Base-by-base conservation (phyloP, 2,797 vertebrate species). In the Bucorvus abyssinicus region DNA sequence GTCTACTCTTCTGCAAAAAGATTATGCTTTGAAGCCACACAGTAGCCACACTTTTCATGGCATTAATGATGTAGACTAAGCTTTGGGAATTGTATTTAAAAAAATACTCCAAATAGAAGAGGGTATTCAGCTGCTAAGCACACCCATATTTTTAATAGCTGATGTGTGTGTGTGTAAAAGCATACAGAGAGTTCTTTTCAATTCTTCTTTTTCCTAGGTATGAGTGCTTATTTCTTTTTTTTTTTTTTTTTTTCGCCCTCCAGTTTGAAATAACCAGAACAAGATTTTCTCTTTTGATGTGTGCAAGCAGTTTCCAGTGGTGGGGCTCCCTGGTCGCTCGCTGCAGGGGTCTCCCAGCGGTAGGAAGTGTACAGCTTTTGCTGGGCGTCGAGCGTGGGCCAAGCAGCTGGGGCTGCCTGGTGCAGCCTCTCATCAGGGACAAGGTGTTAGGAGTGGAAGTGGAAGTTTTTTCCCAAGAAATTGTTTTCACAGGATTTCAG, bases 1-100 rank as follows among this genome's bases (percentile, higher is more conserved):
- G 73, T 90, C 94, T 94, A 70, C 90, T 96, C 49, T 87, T 92
- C 91, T 91, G 90, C 91, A 90, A 76, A 95, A 94, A 92, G 85
- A 92, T 95, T 78, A 80, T 24, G 63, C 91, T 97, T 95, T 93
- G 96, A 95, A 91, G 94, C 59, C 75, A 77, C 74, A 61, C 77
- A 68, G 90, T 88, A 89, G 56, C 88, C 86, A 90, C 45, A 42
- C 86, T 94, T 95, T 76, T 92, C 75, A 83, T 6, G 5, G 64
- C 71, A 77, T 92, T 96, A 90, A 95, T 91, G 83, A 82, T 93
- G 53, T 77, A 78, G 67, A 95, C 94, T 93, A 92, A 94, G 88
- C 86, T 93, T 94, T 67, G 53, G 65, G 81, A 96, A 96, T 93
- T 83, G 77, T 89, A 80, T 93, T 93, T 90, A 40, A 93, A 90